Percentiles rank a stretch among this genome's conserved stretches.
Evolutionary conservation across 2,797 vertebrate species (phyloP).

Genomic region (Amblyraja radiata): DNA sequence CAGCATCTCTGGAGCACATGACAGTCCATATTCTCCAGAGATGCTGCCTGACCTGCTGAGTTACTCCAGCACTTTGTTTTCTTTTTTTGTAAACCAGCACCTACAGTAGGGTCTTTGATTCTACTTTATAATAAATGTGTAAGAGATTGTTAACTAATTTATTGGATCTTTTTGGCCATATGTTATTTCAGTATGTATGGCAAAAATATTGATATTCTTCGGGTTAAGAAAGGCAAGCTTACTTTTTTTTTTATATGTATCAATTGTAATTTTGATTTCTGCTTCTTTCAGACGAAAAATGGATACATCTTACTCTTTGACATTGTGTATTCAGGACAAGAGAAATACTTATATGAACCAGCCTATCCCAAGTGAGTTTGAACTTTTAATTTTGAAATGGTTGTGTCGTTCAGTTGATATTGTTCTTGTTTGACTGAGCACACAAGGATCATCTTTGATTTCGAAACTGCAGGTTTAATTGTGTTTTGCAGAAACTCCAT

Average conservation of each 20-base stretch:
- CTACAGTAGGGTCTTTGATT: too few relatives aligned
- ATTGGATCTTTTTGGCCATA: background rate
- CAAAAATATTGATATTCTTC: background rate
- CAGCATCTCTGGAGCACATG: too few relatives aligned
- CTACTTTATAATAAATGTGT: background rate
- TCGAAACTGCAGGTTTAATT: background rate
- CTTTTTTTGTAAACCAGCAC: too few relatives aligned
- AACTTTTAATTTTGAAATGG: slow-evolving; percentile 14
- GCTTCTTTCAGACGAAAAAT: slow-evolving; percentile 78
- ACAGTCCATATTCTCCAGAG: too few relatives aligned
- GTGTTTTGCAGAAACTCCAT: background rate
- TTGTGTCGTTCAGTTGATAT: background rate
- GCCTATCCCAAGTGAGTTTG: slow-evolving; percentile 85
- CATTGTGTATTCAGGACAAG: slow-evolving; percentile 70
- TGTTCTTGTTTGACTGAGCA: background rate
- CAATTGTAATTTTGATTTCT: slow-evolving; percentile 39
- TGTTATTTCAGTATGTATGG: background rate
- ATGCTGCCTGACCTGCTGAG: too few relatives aligned
- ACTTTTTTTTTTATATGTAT: background rate
- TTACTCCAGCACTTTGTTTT: too few relatives aligned
- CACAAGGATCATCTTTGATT: background rate
- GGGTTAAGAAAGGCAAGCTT: background rate
- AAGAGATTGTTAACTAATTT: background rate
- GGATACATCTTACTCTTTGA: slow-evolving; percentile 93
- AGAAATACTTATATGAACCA: slow-evolving; percentile 88